phyloP scores from a whole-genome alignment of 2,797 vertebrate genomes.

The Scolopax rusticola region DNA sequence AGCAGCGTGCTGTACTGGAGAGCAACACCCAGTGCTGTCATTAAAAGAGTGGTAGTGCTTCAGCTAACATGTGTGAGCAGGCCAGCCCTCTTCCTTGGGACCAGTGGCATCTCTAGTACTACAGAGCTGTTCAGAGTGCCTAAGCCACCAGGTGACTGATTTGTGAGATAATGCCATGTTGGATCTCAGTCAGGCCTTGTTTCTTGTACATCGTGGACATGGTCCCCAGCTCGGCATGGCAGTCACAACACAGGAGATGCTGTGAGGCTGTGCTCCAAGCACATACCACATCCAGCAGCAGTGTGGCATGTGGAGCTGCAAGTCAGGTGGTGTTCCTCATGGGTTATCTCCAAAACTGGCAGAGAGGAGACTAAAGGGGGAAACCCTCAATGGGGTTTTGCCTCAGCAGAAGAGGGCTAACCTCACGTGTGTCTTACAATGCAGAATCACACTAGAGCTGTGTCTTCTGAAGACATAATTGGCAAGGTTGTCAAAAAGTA shows the following conservation, averaged over 20 bases:
- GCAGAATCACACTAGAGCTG: not conserved
- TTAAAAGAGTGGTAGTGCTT: not conserved
- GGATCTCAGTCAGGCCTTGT: not conserved
- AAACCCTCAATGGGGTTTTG: not conserved
- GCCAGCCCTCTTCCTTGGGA: not conserved
- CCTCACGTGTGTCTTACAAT: not conserved
- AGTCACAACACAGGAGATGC: not conserved
- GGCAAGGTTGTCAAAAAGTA: not conserved
- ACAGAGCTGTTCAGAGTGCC: not conserved
- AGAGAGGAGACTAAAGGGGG: not conserved
- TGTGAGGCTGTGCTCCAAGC: not conserved
- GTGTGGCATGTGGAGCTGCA: not conserved
- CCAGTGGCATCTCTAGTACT: not conserved
- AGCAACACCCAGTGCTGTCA: not conserved
- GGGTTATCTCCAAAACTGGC: not conserved
- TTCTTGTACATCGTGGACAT: not conserved
- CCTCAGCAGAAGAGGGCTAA: not conserved
- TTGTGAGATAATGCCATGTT: not conserved
- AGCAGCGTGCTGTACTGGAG: not conserved
- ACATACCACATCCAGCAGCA: not conserved
- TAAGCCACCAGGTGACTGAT: not conserved
- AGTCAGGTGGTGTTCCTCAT: not conserved
- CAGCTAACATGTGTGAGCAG: not conserved
- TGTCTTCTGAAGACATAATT: not conserved
- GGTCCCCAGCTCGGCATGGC: not conserved